Base-by-base conservation (phyloP, 2,113 vertebrate species). In the Mixornis gularis region DNA sequence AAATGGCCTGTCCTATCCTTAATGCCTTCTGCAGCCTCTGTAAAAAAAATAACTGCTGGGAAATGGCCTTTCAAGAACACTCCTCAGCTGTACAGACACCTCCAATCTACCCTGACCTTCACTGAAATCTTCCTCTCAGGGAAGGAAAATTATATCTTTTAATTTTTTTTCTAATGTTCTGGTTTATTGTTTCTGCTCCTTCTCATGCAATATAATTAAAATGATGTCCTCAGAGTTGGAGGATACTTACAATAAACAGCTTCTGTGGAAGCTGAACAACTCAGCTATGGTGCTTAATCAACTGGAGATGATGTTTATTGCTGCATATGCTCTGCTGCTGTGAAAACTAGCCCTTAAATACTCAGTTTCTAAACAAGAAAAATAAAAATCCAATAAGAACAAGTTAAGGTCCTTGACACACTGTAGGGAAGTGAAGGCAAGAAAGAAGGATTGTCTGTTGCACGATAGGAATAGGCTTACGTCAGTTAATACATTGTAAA, bases 131-230 rank as follows among this genome's bases (percentile, higher is more conserved):
- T 89, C 52, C 85, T 89, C 79, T 27, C 30, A 63, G 71, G 63
- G 85, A 92, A 90, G 36, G 84, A 92, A 96, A 96, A 96, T 91
- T 11, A 73, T 93, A 89, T 78, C 49, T 95, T 92, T 89, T 71
- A 87, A 85, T 96, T 95, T 96, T 95, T 95, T 95, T 95, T 66
- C 82, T 81, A 65, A 85, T 81, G 80, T 43, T 51, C 89, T 93
- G n/a, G 38, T 76, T 83, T 95, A 92, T 84, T 89, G 72, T 87
- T 95, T 90, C 84, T 89, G 71, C 84, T 96, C 48, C 58, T 94
- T 97, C 76, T 89, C 87, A 82, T 80, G 91, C 92, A 83, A 90
- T 94, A 76, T 95, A 93, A 96, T 96, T 96, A 95, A 95, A 96
- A 95, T 81, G 2, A 91, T 91, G 89, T 93, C 96, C 94, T 96